Conservation (phyloP, 2,113 vertebrate species). For the Nesogale talazaci region DNA sequence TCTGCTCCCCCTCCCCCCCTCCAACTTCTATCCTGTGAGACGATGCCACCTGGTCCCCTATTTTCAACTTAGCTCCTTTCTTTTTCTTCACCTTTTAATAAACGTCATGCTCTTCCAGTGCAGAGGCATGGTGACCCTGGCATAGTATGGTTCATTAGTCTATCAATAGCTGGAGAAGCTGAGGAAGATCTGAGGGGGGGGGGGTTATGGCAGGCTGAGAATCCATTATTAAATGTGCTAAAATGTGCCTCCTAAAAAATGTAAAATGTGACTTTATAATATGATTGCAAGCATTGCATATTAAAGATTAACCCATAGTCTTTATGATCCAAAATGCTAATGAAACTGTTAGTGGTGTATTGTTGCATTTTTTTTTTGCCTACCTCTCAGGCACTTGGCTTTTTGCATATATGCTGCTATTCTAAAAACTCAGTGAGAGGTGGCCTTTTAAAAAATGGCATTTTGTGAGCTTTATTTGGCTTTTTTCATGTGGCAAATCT, state of each 20-base stretch:
- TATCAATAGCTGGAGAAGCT: neutral
- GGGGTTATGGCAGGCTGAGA: neutral
- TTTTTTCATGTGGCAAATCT: slow-evolving; percentile 31
- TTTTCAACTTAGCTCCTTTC: neutral
- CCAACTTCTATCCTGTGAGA: neutral
- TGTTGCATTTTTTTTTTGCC: neutral
- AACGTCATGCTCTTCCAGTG: neutral
- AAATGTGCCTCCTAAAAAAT: neutral
- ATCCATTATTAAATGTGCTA: neutral
- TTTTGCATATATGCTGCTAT: neutral
- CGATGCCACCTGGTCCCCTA: neutral
- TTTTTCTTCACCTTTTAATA: neutral
- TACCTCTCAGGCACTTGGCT: neutral
- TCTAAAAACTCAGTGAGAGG: neutral
- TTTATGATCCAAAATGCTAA: neutral
- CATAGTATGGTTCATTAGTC: neutral
- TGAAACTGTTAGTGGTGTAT: neutral
- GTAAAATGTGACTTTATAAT: neutral
- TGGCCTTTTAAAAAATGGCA: neutral
- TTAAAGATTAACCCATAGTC: neutral
- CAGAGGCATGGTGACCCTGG: neutral
- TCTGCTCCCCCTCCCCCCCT: too few species aligned
- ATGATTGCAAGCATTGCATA: too few species aligned
- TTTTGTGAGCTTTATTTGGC: neutral
- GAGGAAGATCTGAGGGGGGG: neutral